Evolutionary conservation across 2,797 vertebrate genomes (phyloP).

Genomic region (Rhynchonycteris naso): DNA sequence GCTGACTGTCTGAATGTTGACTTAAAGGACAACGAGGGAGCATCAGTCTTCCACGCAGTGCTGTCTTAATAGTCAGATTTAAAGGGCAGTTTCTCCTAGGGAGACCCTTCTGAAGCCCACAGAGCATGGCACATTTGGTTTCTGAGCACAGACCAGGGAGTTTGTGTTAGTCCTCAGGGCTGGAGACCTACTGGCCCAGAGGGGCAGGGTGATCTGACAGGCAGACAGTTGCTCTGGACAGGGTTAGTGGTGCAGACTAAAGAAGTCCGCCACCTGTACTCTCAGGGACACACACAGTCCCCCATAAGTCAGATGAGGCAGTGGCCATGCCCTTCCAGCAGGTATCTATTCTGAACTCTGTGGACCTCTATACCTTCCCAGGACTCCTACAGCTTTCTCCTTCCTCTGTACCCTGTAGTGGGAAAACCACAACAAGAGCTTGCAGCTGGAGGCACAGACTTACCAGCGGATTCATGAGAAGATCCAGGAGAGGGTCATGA

Average conservation of each 20-base stretch:
- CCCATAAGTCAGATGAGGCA: background rate
- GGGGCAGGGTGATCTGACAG: background rate
- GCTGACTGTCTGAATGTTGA: background rate
- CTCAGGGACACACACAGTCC: background rate
- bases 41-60: background rate
- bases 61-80: background rate
- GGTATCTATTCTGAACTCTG: background rate
- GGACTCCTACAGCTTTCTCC: constrained; percentile 46
- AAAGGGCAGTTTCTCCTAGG: background rate
- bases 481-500: constrained; percentile 99
- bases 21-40: background rate
- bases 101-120: background rate
- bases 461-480: constrained; percentile 99
- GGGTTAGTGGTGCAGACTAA: background rate
- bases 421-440: constrained; percentile 99
- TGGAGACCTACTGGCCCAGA: background rate
- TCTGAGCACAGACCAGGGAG: background rate
- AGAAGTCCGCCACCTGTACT: background rate
- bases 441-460: constrained; percentile 98
- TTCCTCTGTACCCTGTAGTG: constrained; percentile 88
- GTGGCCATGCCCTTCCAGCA: background rate
- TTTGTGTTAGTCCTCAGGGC: background rate
- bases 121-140: background rate
- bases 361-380: background rate
- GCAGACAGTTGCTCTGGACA: background rate